These are phyloP conservation scores for Catajapyx aquilonaris DNA, from an alignment of 1,140 invertebrate genomes.

Conservation along the genomic window DNA sequence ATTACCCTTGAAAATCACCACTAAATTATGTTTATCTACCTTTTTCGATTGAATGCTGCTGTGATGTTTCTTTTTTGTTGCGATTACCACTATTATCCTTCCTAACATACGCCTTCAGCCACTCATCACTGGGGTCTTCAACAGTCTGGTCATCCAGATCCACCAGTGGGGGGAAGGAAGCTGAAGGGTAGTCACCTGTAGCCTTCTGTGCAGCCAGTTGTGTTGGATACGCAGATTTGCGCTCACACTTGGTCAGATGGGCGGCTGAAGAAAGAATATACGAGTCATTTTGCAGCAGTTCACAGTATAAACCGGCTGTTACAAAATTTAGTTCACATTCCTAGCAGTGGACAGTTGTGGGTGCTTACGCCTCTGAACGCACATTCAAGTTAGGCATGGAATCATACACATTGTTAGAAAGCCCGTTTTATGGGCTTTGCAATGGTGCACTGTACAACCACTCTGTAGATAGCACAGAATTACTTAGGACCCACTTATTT, in stretches of 20 bases:
- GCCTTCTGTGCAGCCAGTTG: conserved; percentile 31
- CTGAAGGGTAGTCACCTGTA: conserved; percentile 18
- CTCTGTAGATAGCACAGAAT: too few relatives aligned
- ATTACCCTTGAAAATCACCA: not conserved
- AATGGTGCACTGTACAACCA: too few relatives aligned
- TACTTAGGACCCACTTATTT: too few relatives aligned
- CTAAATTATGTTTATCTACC: not conserved
- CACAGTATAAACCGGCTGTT: too few relatives aligned
- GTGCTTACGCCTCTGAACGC: too few relatives aligned
- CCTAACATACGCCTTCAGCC: conserved; percentile 7
- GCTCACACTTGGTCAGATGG: conserved; percentile 35
- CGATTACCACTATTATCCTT: conserved; percentile 4
- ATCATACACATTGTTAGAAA: too few relatives aligned
- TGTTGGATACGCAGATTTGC: conserved; percentile 35
- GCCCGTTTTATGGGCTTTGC: too few relatives aligned
- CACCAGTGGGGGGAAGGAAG: conserved; percentile 10
- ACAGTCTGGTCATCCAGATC: conserved; percentile 7
- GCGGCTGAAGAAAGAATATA: conserved; percentile 29
- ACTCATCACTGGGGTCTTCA: conserved; percentile 7
- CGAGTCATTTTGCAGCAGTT: too few relatives aligned
- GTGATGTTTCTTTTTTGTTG: not conserved
- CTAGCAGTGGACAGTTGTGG: too few relatives aligned
- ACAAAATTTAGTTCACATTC: too few relatives aligned
- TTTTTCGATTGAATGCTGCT: not conserved
- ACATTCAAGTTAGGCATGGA: too few relatives aligned